These are phyloP conservation scores for Brachyhypopomus gauderio DNA, from an alignment of 2,113 vertebrate genomes.

Conservation along the genomic window DNA sequence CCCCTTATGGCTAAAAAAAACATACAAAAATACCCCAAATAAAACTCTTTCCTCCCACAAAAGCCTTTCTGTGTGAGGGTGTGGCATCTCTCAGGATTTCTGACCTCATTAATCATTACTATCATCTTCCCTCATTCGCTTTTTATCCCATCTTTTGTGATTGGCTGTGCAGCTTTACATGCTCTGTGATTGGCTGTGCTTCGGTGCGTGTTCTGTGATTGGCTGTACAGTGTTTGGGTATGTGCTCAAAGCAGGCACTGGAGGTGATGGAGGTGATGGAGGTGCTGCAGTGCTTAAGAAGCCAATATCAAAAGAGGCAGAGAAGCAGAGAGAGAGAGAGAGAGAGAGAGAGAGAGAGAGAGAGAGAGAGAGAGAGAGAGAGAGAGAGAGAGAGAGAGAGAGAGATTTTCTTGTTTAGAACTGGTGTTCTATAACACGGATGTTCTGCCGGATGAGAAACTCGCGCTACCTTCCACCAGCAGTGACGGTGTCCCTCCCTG, in stretches of 20 bases:
- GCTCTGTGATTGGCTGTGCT: not conserved
- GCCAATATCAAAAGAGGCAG: not conserved
- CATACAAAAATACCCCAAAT: too few species aligned
- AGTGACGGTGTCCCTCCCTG: not conserved
- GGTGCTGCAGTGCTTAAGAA: not conserved
- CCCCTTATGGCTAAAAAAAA: not conserved
- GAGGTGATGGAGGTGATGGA: not conserved
- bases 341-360: not conserved
- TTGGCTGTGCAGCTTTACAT: too few species aligned
- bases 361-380: not conserved
- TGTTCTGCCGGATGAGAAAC: not conserved
- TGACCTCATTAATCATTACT: not conserved
- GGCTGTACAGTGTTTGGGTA: not conserved
- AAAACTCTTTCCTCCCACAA: too few species aligned
- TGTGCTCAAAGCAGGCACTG: slow-evolving; percentile 1
- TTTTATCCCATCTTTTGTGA: not conserved
- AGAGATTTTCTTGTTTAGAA: not conserved
- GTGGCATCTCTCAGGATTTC: not conserved
- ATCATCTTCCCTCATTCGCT: not conserved
- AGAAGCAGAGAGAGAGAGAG: not conserved
- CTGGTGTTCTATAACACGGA: not conserved
- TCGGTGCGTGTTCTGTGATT: not conserved
- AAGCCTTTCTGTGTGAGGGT: not conserved
- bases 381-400: too few species aligned
- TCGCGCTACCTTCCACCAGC: not conserved